Evolutionary conservation across 2,113 vertebrate genomes (phyloP), one percentile per base, ranked within the genome.

Genomic region (Hipposideros armiger): DNA sequence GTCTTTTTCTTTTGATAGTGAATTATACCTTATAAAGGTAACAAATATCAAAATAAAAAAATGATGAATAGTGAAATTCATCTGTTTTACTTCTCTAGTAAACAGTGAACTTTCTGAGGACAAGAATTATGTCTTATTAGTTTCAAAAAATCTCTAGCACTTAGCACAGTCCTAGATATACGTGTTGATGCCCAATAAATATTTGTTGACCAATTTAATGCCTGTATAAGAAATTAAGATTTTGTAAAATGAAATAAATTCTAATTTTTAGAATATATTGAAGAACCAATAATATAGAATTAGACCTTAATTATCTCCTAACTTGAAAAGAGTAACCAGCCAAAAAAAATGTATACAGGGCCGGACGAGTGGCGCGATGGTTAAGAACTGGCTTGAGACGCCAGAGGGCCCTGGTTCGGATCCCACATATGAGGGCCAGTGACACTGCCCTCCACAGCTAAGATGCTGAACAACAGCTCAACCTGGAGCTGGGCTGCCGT

Each of bases 11-110:
- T 87, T 95, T n/a, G 42, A 66, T 77, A 84, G 30, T 90, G 58
- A 92, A 90, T 45, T 80, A 20, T 87, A 54, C 17, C 82, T 95
- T 77, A 87, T 92, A 90, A 74, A 82, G n/a, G 20, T 82, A 91
- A 42, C 54, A 95, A 26, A 67, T 22, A 77, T 50, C 11, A 83
- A 81, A 95, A 89, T 42, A 58, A 89, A 76, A 90, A 20, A 26
- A 73, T 66, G 60, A 77, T 80, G 95, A 76, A 78, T 74, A 95
- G 54, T 90, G 60, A 94, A 95, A 78, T 87, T 95, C 62, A 93
- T 91, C n/a, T 87, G 8, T 64, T 73, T 91, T 76, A 69, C 22
- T 94, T 96, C 36, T 78, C 40, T n/a, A 92, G 45, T 91, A 94
- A 47, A 85, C 87, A 36, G 36, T 88, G 67, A 88, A 70, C 67